Conservation (phyloP, 2,888 invertebrate species). For the Cynaeus angustus region DNA sequence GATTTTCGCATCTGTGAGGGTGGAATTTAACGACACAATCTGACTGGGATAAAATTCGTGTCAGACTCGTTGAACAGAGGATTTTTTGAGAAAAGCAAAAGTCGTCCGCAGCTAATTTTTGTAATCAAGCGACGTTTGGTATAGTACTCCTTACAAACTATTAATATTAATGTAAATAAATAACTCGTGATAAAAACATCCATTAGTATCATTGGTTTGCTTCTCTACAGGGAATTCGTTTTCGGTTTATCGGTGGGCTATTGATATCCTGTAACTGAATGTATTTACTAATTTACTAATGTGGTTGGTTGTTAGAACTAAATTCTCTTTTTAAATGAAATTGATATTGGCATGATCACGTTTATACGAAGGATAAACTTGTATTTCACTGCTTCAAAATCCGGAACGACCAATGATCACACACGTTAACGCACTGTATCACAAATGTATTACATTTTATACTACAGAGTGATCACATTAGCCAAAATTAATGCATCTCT, state of each 20-base stretch:
- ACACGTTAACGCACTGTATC: conserved; percentile 39
- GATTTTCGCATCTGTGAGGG: background rate
- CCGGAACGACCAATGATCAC: conserved; percentile 21
- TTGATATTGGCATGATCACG: conserved; percentile 33
- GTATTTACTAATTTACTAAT: background rate
- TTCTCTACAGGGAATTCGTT: too few species aligned
- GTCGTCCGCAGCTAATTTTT: too few species aligned
- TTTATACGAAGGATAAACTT: conserved; percentile 32
- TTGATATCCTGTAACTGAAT: background rate
- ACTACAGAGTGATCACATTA: conserved; percentile 24
- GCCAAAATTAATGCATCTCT: conserved; percentile 20
- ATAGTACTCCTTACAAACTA: too few species aligned
- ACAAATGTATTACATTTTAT: conserved; percentile 32
- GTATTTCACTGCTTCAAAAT: conserved; percentile 26
- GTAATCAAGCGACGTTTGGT: too few species aligned
- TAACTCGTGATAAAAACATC: too few species aligned
- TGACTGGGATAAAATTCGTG: conserved; percentile 2
- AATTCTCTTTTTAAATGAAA: conserved; percentile 7
- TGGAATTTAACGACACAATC: conserved; percentile 4
- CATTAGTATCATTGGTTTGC: too few species aligned
- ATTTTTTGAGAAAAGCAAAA: background rate
- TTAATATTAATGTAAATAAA: too few species aligned
- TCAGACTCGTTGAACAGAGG: background rate
- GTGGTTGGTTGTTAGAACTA: background rate
- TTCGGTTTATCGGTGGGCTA: background rate